Conservation (phyloP, 2,888 invertebrate genomes). For the Tenthredo livida region DNA sequence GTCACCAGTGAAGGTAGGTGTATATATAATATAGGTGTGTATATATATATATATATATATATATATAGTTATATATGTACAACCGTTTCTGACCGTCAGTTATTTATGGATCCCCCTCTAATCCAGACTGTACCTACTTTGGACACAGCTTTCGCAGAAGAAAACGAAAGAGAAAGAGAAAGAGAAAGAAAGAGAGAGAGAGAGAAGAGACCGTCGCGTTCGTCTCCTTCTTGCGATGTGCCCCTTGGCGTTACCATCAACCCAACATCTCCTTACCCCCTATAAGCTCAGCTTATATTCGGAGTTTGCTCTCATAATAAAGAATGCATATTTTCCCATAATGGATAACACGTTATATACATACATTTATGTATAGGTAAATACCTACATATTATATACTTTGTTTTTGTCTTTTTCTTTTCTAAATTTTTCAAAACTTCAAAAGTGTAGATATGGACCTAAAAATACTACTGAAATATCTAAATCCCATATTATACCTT, state of each 20-base stretch:
- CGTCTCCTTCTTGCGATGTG: not conserved
- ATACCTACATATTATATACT: no score
- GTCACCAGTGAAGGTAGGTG: not conserved
- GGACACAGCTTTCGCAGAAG: slow-evolving; percentile 49
- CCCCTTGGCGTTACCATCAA: not conserved
- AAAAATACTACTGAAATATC: no score
- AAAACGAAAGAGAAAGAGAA: not conserved
- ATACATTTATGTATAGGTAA: no score
- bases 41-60: not conserved
- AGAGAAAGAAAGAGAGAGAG: not conserved
- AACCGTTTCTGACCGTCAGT: slow-evolving; percentile 42
- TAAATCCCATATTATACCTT: no score
- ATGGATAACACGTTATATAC: no score
- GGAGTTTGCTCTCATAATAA: slow-evolving; percentile 12
- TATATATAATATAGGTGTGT: not conserved
- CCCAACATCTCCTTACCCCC: not conserved
- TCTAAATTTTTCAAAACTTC: not conserved
- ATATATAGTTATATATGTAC: not conserved
- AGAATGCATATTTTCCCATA: not conserved
- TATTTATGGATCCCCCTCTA: slow-evolving; percentile 49
- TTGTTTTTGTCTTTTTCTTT: not conserved
- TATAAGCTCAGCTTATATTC: not conserved
- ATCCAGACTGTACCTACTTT: slow-evolving; percentile 43
- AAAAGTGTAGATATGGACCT: no score
- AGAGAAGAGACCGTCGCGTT: not conserved